Evolutionary conservation across 1,140 invertebrate genomes (phyloP), one percentile per base, ranked within the genome.

Genomic region (Leptoteleia sp.): DNA sequence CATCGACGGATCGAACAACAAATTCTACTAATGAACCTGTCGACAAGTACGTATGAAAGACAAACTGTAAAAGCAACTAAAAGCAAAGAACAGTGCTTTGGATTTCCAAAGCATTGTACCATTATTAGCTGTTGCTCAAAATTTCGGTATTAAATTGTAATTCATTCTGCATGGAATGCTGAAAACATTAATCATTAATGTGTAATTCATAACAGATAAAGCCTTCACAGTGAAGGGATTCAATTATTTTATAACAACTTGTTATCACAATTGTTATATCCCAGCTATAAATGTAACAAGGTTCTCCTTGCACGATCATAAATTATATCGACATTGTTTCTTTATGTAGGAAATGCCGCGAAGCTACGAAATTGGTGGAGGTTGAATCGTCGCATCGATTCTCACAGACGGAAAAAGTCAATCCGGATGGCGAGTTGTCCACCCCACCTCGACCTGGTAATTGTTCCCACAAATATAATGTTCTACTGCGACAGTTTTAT

Each of bases 391-490:
- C 72, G 16, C 70, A 79, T 68, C 35, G 15, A 64, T 76, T 50
- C 31, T 17, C 43, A 31, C 52, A 65, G 9, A 54, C 61, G 17
- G 64, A 75, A 52, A 76, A 64, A 59, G 29, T 76, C 35, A 82
- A 82, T 4, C 68, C 67, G 52, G 75, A 82, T 22, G 50, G 67
- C 11, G 79, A 71, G 45, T 47, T 89, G 7, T 71, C 83, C 12
- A 72, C 83, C 13, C 88, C 88, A 47, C 88, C 88, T 11, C 81
- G 84, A 62, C 88, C 88, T 82, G 88, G 88, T 89, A 82, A 79
- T 47, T 72, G 35, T 71, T 19, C 5, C 15, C 16, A 2, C n/a
- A 55, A 64, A 64, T 65, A 57, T 61, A 62, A 68, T 33, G 16
- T n/a, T 37, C 35, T n/a, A n/a, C 22, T 13, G n/a, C 35, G 27